A percentile compares a stretch with the other conserved stretches of the same genome.
Conservation (phyloP, 2,797 vertebrate genomes). For the Todus mexicanus region DNA sequence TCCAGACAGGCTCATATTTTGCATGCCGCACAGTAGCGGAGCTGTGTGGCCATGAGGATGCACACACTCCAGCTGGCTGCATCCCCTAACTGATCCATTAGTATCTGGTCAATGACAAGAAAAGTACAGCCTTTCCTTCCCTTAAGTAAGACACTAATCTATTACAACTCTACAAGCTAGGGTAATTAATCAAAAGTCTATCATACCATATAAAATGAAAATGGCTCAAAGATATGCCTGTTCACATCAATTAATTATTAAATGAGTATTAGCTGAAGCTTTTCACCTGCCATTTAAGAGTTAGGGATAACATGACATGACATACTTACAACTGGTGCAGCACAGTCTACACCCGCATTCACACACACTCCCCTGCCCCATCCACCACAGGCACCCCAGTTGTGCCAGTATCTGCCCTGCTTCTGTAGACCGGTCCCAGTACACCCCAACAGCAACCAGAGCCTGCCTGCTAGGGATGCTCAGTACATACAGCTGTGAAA, state of each 20-base stretch:
- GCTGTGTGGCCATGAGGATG: not conserved
- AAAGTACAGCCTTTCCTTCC: constrained; percentile 47
- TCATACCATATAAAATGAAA: constrained; percentile 63
- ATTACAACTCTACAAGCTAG: constrained; percentile 38
- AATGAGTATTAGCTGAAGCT: constrained; percentile 56
- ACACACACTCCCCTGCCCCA: too few relatives aligned
- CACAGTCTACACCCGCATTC: not conserved
- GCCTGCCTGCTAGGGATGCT: not conserved
- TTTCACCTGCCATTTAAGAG: constrained; percentile 60
- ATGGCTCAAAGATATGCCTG: constrained; percentile 54
- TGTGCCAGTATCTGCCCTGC: not conserved
- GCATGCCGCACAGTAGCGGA: not conserved
- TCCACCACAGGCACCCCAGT: not conserved
- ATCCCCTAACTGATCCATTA: constrained; percentile 19
- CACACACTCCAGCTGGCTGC: not conserved
- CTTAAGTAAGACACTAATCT: constrained; percentile 44
- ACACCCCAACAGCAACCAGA: not conserved
- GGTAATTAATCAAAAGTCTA: constrained; percentile 69
- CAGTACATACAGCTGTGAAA: not conserved
- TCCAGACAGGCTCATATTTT: not conserved
- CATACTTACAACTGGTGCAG: not conserved
- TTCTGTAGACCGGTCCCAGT: not conserved
- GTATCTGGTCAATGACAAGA: constrained; percentile 32
- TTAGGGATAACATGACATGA: not conserved
- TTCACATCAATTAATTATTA: constrained; percentile 67